Base-by-base conservation (phyloP, 35 echinoderm and acorn worm genomes). In the Lytechinus pictus region DNA sequence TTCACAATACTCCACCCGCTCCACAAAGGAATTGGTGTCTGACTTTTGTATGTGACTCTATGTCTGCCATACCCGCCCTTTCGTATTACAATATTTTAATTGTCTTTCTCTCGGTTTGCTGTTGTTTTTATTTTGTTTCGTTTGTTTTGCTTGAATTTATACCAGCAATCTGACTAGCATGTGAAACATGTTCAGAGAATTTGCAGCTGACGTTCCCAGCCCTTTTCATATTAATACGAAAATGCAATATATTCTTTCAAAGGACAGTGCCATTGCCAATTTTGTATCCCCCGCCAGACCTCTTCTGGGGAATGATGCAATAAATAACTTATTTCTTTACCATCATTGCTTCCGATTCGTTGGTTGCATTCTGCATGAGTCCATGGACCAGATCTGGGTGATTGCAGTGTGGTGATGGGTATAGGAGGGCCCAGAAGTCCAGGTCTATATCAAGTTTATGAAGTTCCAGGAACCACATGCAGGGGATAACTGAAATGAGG, bases 391-490 rank as follows among this genome's bases (percentile, higher is more conserved):
- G 13, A 79, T 51, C 16, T 19, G 29, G 88, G 16, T 52, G n/a
- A 90, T 90, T 52, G 52, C 92, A 93, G 92, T 93, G 92, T 27
- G 54, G 29, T 28, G 92, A 93, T 10, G 92, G 92, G 9, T 54
- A 9, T 3, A 93, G 92, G 11, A 93, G 55, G 11, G 92, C 92
- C 92, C 92, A 93, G 92, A 93, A 93, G 92, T 93, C 92, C 53
- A 93, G 52, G 28, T 93, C 92, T 55, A 93, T 93, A 53, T 93
- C 27, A 0, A 93, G 52, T 10, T 53, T 13, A 54, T 93, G 29
- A 4, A 93, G 92, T 57, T 93, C 92, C n/a, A 93, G 92, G 92
- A 93, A 93, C 92, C 92, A 93, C 53, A 93, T 54, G n/a, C 92
- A 93, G 9, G 92, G 92, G 28, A 93, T 93, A 54, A 93, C 92